Evolutionary conservation across 2,888 invertebrate species (phyloP), one percentile per base, ranked within the genome.

Genomic region (Heteromurus nitidus): DNA sequence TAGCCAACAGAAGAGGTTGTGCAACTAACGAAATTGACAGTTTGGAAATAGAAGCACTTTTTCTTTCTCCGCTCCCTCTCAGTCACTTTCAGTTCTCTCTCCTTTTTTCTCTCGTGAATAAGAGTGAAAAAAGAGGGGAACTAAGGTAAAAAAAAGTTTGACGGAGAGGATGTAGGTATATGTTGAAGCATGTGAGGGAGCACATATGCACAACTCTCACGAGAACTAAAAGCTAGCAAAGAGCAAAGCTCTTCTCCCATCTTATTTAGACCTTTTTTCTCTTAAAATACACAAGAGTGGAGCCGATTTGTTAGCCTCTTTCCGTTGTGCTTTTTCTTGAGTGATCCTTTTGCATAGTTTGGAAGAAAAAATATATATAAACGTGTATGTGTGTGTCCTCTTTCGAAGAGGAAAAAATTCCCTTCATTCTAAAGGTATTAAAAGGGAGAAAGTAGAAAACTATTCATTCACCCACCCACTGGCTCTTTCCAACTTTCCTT

Each of bases 401-500:
- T 69, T 30, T 2, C 22, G 53, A 20, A 67, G n/a, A 47, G 47
- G n/a, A 18, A 28, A 58, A 60, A 60, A 60, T 16, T 60, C 60
- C n/a, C 13, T 42, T 22, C 31, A 20, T 30, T 65, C 30, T 65
- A 44, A 42, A 13, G 28, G 22, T 58, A 28, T 30, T 58, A 42
- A 55, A 65, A 50, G 53, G 55, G 50, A 44, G 28, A 70, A 70
- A 69, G 60, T 28, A 62, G 28, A 58, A 79, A 67, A 31, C 50
- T 67, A 80, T 73, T 73, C 73, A 73, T 65, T 60, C 31, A 73
- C 67, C 73, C 80, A 67, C 67, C 80, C 80, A 72, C 80, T 73
- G 53, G 53, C 73, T 80, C 47, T 67, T 73, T 80, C 73, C 73
- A 72, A 73, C 44, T 80, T 80, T 60, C n/a, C 67, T 80, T 80